Evolutionary conservation across 2,797 vertebrate genomes (phyloP).

Genomic region (Gallinago nigripennis): DNA sequence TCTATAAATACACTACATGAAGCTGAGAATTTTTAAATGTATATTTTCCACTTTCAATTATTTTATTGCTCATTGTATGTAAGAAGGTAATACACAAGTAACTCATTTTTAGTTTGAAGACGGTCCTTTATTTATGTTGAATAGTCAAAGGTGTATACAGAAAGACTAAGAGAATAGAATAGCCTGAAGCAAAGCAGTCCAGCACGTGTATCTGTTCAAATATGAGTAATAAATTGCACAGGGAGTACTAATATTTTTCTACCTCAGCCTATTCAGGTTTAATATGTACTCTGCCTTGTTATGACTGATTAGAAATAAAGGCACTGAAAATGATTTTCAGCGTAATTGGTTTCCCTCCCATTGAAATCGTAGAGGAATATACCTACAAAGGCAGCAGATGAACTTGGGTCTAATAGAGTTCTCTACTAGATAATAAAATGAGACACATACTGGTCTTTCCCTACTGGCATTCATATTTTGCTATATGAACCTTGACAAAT

Average conservation of each 20-base stretch:
- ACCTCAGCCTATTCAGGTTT: not conserved
- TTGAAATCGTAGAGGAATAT: not conserved
- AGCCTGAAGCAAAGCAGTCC: not conserved
- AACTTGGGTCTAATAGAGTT: not conserved
- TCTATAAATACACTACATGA: not conserved
- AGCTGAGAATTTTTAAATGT: not conserved
- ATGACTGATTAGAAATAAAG: not conserved
- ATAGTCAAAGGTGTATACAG: not conserved
- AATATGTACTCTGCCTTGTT: not conserved
- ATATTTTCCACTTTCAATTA: not conserved
- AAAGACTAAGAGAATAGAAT: not conserved
- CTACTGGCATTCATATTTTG: not conserved
- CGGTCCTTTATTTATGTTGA: not conserved
- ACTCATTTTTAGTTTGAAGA: not conserved
- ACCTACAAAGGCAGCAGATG: not conserved
- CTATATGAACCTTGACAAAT: not conserved
- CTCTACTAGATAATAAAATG: not conserved
- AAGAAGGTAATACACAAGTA: not conserved
- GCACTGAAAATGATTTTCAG: not conserved
- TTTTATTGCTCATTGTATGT: not conserved
- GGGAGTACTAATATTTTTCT: constrained; percentile 7
- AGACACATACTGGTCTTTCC: not conserved
- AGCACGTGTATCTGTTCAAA: not conserved
- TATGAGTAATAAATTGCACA: not conserved
- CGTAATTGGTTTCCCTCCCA: not conserved